Percentiles rank a stretch among this genome's conserved stretches.
Conservation (phyloP, 2,113 vertebrate genomes). For the Sitta europaea region DNA sequence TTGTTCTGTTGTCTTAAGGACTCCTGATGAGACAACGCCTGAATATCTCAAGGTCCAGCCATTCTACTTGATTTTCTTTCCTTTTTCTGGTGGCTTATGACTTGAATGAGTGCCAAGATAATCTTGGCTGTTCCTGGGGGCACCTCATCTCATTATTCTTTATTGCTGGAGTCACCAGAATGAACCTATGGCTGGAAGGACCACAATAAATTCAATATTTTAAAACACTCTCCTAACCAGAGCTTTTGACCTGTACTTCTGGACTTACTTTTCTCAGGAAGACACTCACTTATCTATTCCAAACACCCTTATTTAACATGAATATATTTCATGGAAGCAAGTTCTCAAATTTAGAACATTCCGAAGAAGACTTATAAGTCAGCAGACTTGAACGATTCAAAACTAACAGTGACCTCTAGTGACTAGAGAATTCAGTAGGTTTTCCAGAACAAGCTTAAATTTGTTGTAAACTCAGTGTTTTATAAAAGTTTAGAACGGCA, state of each 20-base stretch:
- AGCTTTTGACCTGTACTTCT: background rate
- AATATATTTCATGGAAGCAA: background rate
- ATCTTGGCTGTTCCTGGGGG: background rate
- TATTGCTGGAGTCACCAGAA: background rate
- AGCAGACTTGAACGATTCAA: constrained; percentile 22
- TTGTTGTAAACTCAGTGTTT: background rate
- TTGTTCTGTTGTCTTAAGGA: background rate
- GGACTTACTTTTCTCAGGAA: background rate
- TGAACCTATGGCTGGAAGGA: background rate
- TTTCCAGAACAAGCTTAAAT: background rate
- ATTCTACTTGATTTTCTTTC: background rate
- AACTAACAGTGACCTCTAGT: constrained; percentile 75
- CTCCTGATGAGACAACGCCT: background rate
- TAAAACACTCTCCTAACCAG: background rate
- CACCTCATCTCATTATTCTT: background rate
- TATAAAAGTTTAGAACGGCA: background rate
- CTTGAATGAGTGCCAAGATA: background rate
- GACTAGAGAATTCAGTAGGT: constrained; percentile 41
- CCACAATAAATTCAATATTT: background rate
- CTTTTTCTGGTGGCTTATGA: background rate
- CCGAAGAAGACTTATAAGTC: background rate
- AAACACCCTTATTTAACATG: background rate
- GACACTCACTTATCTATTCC: background rate
- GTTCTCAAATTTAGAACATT: constrained; percentile 15
- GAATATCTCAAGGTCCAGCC: background rate